Evolutionary conservation across 2,113 vertebrate genomes (phyloP).

Genomic region (Tragelaphus buxtoni): DNA sequence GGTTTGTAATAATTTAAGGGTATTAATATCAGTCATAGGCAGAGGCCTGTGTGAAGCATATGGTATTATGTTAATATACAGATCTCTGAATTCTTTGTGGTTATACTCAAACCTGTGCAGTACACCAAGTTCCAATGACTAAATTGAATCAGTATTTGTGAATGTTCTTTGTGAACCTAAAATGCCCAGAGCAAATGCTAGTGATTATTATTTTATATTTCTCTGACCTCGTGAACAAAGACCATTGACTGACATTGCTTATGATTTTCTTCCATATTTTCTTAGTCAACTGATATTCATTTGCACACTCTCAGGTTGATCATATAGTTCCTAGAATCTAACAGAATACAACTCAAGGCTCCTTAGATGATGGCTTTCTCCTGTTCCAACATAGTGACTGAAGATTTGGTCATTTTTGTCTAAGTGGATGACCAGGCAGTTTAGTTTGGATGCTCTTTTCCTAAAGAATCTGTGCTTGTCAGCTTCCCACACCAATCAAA

Average conservation of each 20-base stretch:
- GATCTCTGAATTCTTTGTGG: not conserved
- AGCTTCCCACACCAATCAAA: not conserved
- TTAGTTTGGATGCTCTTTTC: constrained; percentile 26
- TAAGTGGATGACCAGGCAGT: not conserved
- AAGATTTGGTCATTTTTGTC: not conserved
- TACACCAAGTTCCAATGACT: not conserved
- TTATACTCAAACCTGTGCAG: not conserved
- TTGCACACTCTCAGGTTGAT: not conserved
- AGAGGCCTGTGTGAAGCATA: not conserved
- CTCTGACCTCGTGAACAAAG: not conserved
- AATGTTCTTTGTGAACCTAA: not conserved
- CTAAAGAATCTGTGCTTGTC: constrained; percentile 26
- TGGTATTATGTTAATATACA: not conserved
- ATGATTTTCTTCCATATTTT: not conserved
- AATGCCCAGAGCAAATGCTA: not conserved
- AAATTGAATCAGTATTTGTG: not conserved
- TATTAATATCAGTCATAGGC: not conserved
- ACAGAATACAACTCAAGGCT: not conserved
- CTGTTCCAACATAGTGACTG: not conserved
- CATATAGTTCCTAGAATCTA: not conserved
- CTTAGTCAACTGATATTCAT: not conserved
- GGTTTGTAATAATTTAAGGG: not conserved
- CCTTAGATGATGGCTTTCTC: not conserved
- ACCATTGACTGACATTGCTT: not conserved
- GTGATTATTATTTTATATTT: not conserved